Evolutionary conservation across 2,888 invertebrate genomes (phyloP), one percentile per base, ranked within the genome.

Genomic region (Himalopsyche japonica): DNA sequence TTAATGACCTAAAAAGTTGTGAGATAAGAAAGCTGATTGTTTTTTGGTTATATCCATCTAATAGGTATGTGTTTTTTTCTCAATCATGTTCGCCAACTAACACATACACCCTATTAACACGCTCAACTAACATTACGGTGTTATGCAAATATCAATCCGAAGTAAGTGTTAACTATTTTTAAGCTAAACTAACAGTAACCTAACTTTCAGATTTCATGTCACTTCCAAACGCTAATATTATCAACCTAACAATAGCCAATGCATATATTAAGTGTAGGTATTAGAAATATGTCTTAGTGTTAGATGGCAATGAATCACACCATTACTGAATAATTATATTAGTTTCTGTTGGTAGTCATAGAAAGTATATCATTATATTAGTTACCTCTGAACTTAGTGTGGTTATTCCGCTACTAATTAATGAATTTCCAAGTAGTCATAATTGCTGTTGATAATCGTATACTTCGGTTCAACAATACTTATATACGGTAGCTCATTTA

Each of bases 21-120:
- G 70, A 37, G 77, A 77, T 77, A 77, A 77, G 77, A 77, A 77
- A 77, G 77, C 77, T 37, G 77, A 77, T 77, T 77, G 34, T 77
- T 77, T 43, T 37, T 77, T 77, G 37, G 70, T 70, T 70, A 15
- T 70, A 70, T 70, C 27, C 70, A 27, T 70, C 70, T 24, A 70
- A 70, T 70, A 70, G 70, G 70, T 70, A 70, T 70, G 70, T 70
- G 70, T 70, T 70, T 70, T 64, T 70, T 27, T 27, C 15, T 70
- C 70, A 70, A 70, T 27, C 70, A 70, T 70, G 57, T 57, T 70
- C 20, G 70, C 70, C 70, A 70, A 70, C 70, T 70, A 70, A 70
- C 57, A 70, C 49, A n/a, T 20, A 57, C 70, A 70, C 64, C 64
- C 70, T 30, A 70, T 30, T 70, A 70, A 70, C 70, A 70, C 27